Evolutionary conservation across 2,888 invertebrate genomes (phyloP), one percentile per base, ranked within the genome.

Genomic region (Dendrolimus houi): DNA sequence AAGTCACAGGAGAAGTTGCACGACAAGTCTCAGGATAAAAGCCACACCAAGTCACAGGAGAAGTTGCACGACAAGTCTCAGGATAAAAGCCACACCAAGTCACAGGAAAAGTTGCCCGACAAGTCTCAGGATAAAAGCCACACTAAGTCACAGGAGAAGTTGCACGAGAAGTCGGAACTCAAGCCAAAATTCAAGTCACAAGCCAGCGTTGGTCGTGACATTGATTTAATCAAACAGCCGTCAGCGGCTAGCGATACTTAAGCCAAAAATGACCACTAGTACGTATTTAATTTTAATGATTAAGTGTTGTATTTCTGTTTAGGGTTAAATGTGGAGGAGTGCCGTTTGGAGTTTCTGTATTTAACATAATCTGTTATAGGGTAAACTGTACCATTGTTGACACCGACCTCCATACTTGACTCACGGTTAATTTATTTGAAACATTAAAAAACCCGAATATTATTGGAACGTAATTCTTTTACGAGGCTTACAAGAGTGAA

Each of bases 171-270:
- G 55, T 52, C 62, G 14, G 72, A 72, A 8, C 72, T 75, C 52
- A 79, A 81, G 58, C 83, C 83, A 56, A 85, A 83, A 62, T 70
- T 88, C 66, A 87, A 87, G 69, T 68, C 81, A 12, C 87, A 88
- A 62, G 78, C 81, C 47, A 86, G 88, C 68, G 78, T 93, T 7
- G 87, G 92, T 47, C 92, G 92, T 42, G 93, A 94, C 69, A 79
- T 92, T 58, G 93, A 93, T 71, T 84, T 93, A 58, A 92, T 93
- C 61, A 92, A 91, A 60, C 88, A 88, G 56, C 82, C 83, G 0
- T 87, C 91, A 59, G 77, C 86, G 63, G 75, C 85, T 55, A 82
- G 90, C 69, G 92, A 92, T 70, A 89, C 85, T 66, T 92, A 92
- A 82, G 75, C 75, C 67, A 81, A 71, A 60, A 58, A 52, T 56